These are phyloP conservation scores for Esperia sulphurella DNA, from an alignment of 2,888 invertebrate genomes.

Conservation along the genomic window DNA sequence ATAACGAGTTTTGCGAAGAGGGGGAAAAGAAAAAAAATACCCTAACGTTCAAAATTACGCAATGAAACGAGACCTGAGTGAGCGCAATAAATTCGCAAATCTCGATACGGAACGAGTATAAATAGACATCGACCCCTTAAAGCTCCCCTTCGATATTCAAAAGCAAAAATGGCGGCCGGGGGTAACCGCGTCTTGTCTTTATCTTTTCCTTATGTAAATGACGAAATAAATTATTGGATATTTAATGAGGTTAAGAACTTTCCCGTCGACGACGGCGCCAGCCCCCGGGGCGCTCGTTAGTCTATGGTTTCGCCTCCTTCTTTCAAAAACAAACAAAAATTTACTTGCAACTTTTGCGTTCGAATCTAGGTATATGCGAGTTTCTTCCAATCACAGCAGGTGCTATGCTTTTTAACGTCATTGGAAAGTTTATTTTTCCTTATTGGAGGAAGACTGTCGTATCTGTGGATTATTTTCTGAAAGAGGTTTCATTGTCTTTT, in stretches of 20 bases:
- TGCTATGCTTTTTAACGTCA: too few relatives aligned
- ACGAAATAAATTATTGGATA: constrained; percentile 49
- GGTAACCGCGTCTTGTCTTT: constrained; percentile 66
- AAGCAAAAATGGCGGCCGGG: constrained; percentile 64
- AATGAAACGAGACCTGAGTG: constrained; percentile 67
- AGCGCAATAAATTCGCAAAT: constrained; percentile 60
- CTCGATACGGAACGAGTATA: constrained; percentile 44
- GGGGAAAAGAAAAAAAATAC: constrained; percentile 29
- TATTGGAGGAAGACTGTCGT: too few relatives aligned
- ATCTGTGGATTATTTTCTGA: too few relatives aligned
- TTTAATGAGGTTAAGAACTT: constrained; percentile 73
- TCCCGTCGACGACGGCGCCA: constrained; percentile 56
- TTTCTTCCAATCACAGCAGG: background rate
- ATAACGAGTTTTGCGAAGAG: constrained; percentile 30
- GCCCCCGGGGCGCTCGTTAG: constrained; percentile 41
- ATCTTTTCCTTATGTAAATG: constrained; percentile 78
- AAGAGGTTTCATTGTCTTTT: too few relatives aligned
- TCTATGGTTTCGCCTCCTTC: constrained; percentile 33
- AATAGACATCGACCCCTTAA: constrained; percentile 36
- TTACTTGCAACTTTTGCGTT: constrained; percentile 26
- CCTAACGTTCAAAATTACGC: constrained; percentile 52
- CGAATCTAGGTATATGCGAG: constrained; percentile 2
- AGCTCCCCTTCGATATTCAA: constrained; percentile 62
- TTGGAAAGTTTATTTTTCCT: too few relatives aligned
- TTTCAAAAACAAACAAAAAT: constrained; percentile 29